Evolutionary conservation across 2,113 vertebrate species (phyloP), one percentile per base, ranked within the genome.

Genomic region (Lophotis ruficrista): DNA sequence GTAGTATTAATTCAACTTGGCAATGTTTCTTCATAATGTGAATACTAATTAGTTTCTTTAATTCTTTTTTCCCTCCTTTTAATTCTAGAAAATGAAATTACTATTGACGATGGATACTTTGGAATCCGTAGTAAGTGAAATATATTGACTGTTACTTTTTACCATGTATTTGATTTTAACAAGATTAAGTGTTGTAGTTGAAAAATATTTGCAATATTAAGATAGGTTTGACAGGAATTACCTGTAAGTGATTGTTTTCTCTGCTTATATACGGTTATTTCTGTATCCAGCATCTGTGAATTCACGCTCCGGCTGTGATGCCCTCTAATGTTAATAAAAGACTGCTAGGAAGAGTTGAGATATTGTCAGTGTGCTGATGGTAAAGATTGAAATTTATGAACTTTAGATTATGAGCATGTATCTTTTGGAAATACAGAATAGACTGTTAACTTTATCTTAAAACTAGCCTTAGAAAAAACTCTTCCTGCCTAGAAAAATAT

Each of bases 41-140:
- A 85, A 70, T 96, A 58, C 83, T 97, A 97, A 98, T 70, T 94
- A 54, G 7, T 82, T 87, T 97, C 78, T 87, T 91, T 47, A 14
- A 12, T 73, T 79, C 90, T 93, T 96, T 96, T 91, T 91, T 95
- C 90, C 83, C 94, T 96, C 89, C 90, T 98, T 98, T 97, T 89
- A 96, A 96, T 98, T 98, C 77, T 98, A 99, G 99, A 97, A 87
- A 89, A 95, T 65, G 94, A 98, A 95, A 96, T 98, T 69, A 94
- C 92, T 90, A 97, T 99, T 75, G 97, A 99, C 2, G 99, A 99
- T 35, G 99, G 99, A 73, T 86, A 98, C 31, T 99, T 99, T 97
- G 99, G 99, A 98, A 86, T 98, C 76, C 98, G 98, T 96, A 98
- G 99, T 99, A 99, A 99, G 99, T 99, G 89, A 87, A 20, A 94